These are phyloP conservation scores for Dicentrarchus labrax DNA, from an alignment of 2,113 vertebrate species.

Conservation along the genomic window DNA sequence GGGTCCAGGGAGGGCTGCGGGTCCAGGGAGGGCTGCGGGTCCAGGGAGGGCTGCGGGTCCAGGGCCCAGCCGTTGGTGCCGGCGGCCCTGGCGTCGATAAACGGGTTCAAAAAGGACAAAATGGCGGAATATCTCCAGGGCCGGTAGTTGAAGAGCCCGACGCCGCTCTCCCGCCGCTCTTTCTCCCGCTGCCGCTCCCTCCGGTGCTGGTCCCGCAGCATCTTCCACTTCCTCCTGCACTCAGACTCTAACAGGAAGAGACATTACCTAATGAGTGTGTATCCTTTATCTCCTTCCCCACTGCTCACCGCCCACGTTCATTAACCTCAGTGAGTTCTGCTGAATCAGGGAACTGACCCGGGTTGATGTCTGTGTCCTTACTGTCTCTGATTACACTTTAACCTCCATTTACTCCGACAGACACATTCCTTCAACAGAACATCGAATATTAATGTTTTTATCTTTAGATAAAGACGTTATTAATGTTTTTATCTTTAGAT, in stretches of 20 bases:
- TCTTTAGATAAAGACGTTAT: no score
- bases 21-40: constrained; percentile 40
- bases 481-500: no score
- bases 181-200: constrained; percentile 65
- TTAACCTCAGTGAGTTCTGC: no score
- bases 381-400: no score
- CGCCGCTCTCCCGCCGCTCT: constrained; percentile 54
- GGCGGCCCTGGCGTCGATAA: constrained; percentile 44
- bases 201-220: constrained; percentile 60
- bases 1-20: constrained; percentile 36
- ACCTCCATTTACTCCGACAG: no score
- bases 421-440: no score
- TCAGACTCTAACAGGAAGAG: constrained; percentile 33
- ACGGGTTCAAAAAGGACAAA: constrained; percentile 59
- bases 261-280: no score
- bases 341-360: no score
- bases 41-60: constrained; percentile 25
- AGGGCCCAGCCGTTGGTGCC: constrained; percentile 64
- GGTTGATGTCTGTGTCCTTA: no score
- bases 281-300: no score
- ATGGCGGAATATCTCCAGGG: constrained; percentile 67
- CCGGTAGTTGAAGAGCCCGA: constrained; percentile 60
- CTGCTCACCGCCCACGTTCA: no score
- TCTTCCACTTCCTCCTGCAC: constrained; percentile 68
- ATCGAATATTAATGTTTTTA: no score